Evolutionary conservation across 2,113 vertebrate genomes (phyloP).

Genomic region (Salvelinus sp.): DNA sequence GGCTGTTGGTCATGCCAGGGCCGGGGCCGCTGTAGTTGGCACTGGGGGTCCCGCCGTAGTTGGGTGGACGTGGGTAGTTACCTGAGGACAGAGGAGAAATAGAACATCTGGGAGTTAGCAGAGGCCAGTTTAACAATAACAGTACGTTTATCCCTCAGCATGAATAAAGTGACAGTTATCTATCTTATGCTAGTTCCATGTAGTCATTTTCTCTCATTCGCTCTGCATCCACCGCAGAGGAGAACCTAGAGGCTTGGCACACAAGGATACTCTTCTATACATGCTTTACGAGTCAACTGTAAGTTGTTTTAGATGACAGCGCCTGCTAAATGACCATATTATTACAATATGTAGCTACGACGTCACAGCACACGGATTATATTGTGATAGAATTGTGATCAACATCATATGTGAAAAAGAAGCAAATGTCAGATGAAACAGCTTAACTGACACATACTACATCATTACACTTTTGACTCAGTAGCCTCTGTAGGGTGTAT

Average conservation of each 20-base stretch:
- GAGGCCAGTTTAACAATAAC: background rate
- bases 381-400: background rate
- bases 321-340: no score
- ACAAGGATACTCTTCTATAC: no score
- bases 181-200: background rate
- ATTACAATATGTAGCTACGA: no score
- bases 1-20: constrained; percentile 80
- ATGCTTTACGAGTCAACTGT: no score
- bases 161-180: background rate
- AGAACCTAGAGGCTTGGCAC: no score
- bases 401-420: background rate
- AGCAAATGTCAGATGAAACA: background rate
- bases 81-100: constrained; percentile 68
- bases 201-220: background rate
- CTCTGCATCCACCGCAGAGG: background rate
- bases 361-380: no score
- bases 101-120: background rate
- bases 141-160: no score
- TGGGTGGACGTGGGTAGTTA: constrained; percentile 90
- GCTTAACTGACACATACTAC: background rate
- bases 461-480: background rate
- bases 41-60: constrained; percentile 84
- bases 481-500: background rate
- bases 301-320: no score
- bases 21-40: constrained; percentile 87